Conservation (phyloP, 2,113 vertebrate genomes). For the Sinocyclocheilus rhinocerous region DNA sequence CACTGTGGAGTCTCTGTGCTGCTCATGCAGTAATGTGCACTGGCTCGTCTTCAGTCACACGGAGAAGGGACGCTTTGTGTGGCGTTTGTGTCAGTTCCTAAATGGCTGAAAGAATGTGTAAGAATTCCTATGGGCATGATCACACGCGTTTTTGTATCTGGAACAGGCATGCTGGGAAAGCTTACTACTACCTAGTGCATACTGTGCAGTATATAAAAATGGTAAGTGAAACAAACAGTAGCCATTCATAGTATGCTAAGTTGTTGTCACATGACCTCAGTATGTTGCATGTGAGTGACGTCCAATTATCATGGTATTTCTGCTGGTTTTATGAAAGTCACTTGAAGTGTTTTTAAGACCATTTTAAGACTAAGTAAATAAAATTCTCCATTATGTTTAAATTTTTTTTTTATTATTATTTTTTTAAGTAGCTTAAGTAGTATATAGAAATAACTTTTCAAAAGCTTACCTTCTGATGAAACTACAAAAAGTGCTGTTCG, state of each 20-base stretch:
- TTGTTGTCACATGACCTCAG: background rate
- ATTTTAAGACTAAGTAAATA: background rate
- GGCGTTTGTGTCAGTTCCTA: slow-evolving; percentile 50
- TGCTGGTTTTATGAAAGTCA: background rate
- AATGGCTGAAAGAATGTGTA: slow-evolving; percentile 10
- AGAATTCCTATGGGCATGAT: slow-evolving; percentile 15
- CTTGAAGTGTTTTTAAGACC: background rate
- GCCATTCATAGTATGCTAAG: background rate
- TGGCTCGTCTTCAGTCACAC: slow-evolving; percentile 60
- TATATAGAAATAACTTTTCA: no score
- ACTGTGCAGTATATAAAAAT: background rate
- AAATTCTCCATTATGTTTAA: background rate
- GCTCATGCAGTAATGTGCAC: slow-evolving; percentile 57
- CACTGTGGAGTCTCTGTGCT: slow-evolving; percentile 71
- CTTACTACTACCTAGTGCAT: no score
- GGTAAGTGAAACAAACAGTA: background rate
- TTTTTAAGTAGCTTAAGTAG: no score
- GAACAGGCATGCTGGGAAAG: slow-evolving; percentile 11
- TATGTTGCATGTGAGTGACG: slow-evolving; percentile 3
- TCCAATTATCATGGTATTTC: background rate
- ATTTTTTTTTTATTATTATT: no score
- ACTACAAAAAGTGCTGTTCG: no score
- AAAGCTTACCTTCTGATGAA: no score
- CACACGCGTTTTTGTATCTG: background rate
- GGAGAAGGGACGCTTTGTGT: slow-evolving; percentile 71